These are phyloP conservation scores for Pristionchus pacificus DNA, from an alignment of 1,140 invertebrate species.

Conservation along the genomic window DNA sequence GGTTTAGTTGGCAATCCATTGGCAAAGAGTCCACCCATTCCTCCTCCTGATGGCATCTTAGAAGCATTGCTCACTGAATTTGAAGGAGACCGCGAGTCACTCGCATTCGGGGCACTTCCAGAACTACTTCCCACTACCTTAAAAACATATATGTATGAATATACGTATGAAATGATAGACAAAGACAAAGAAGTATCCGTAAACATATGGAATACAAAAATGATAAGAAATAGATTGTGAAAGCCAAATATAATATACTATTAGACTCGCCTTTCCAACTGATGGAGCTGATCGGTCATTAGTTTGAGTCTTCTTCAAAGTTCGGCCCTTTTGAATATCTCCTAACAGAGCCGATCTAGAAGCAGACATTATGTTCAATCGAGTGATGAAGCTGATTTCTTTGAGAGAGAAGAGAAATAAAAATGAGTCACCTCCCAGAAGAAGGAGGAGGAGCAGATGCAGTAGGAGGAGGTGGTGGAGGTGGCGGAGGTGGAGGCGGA, in stretches of 20 bases:
- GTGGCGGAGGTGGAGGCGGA: background rate
- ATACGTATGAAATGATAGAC: background rate
- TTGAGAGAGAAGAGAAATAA: background rate
- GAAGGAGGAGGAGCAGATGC: background rate
- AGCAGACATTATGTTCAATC: background rate
- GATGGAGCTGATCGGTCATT: background rate
- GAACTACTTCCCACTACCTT: background rate
- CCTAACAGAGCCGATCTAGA: background rate
- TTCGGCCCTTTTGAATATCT: background rate
- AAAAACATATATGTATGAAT: background rate
- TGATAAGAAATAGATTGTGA: background rate
- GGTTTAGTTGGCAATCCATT: constrained; percentile 5
- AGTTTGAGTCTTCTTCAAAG: background rate
- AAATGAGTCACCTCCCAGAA: background rate
- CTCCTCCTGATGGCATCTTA: background rate
- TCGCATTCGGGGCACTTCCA: background rate
- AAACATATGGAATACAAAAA: background rate
- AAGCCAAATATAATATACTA: background rate
- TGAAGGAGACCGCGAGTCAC: background rate
- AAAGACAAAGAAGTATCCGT: no score
- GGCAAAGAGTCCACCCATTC: constrained; percentile 6
- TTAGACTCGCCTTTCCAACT: background rate
- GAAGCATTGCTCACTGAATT: background rate
- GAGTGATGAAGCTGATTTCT: background rate
- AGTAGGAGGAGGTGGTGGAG: background rate